Evolutionary conservation across 2,888 invertebrate genomes (phyloP), one percentile per base, ranked within the genome.

Genomic region (Philopedon plagiatum): DNA sequence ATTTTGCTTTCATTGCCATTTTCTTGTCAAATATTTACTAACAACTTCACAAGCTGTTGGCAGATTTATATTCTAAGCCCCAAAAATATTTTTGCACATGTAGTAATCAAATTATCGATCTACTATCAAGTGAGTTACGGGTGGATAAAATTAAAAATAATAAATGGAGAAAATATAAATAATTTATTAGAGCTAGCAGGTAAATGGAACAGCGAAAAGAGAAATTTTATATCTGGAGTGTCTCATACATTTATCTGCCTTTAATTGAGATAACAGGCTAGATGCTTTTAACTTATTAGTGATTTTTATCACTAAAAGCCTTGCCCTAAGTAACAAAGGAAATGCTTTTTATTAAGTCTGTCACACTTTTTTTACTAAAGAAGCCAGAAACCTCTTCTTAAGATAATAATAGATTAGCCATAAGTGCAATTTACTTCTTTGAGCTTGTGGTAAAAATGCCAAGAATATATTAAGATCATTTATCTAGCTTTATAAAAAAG

Each of bases 401-500:
- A 19, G 44, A 19, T 19, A 19, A 44, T 9, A 19, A 18, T 9
- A 19, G 21, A 2, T 5, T 11, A 19, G 44, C 8, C 11, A 18
- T 11, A 21, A 44, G 8, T 18, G 21, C 15, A 7, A n/a, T 39
- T 44, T 19, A 9, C 9, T 21, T 44, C 11, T 44, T 18, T 21
- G 44, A 7, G 2, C 1, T 44, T 44, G 8, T 18, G 18, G 21
- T 18, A 7, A 21, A 19, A 21, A 19, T 18, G 7, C 7, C 8
- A 44, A 44, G 2, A 44, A 44, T 44, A 44, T 21, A 44, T 44
- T 44, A 44, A 11, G 9, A n/a, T 44, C 44, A 44, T 44, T 44
- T 44, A 18, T 44, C 8, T 44, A 21, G 21, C 44, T 44, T 44
- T 44, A 19, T 21, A 11, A 18, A 44, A 19, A 44, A 19, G 5